Evolutionary conservation across 2,113 vertebrate species (phyloP).

Genomic region (Pterocles burchelli): DNA sequence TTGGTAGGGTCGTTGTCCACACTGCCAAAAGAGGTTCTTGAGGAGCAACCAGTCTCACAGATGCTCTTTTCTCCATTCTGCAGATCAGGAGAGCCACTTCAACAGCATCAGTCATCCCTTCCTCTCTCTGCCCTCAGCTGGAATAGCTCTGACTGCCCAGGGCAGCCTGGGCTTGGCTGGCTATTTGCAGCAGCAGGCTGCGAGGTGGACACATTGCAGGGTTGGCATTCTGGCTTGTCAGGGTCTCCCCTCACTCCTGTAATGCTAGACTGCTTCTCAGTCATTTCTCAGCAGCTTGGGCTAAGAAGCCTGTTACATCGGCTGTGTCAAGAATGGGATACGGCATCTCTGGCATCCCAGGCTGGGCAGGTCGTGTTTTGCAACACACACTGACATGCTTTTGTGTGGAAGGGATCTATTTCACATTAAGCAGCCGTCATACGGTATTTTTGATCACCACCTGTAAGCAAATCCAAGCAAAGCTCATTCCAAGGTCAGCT

Average conservation of each 20-base stretch:
- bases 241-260: not conserved
- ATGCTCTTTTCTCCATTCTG: not conserved
- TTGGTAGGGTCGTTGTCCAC: not conserved
- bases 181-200: not conserved
- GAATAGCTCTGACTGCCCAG: not conserved
- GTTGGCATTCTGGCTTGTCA: not conserved
- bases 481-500: conserved; percentile 67
- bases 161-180: not conserved
- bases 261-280: not conserved
- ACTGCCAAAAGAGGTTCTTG: not conserved
- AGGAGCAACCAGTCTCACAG: not conserved
- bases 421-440: conserved; percentile 6
- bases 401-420: conserved; percentile 38
- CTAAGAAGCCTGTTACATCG: not conserved
- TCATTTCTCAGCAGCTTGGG: not conserved
- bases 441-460: conserved; percentile 33
- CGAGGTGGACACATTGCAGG: not conserved
- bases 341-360: conserved; percentile 53
- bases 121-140: not conserved
- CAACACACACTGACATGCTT: conserved; percentile 7
- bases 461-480: conserved; percentile 18
- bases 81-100: not conserved
- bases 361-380: conserved; percentile 46
- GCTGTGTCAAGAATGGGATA: not conserved
- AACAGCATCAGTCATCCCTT: not conserved